These are phyloP conservation scores for Cynaeus angustus DNA, from an alignment of 2,888 invertebrate genomes.

Conservation along the genomic window DNA sequence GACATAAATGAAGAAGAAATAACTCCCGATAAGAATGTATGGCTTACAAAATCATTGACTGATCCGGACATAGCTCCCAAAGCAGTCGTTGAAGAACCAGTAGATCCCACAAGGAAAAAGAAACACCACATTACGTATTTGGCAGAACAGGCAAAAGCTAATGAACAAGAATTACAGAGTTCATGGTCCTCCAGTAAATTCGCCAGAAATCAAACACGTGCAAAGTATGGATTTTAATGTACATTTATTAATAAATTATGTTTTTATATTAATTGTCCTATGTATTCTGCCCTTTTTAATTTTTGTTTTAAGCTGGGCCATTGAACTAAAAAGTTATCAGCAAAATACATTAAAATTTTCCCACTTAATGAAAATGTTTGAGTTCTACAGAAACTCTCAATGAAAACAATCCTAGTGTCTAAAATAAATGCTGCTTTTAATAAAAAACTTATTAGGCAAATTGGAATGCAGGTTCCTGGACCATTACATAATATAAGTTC, in stretches of 20 bases:
- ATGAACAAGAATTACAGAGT: constrained; percentile 94
- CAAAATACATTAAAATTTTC: constrained; percentile 87
- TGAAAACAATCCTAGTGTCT: constrained; percentile 86
- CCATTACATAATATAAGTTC: constrained; percentile 94
- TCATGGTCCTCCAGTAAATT: constrained; percentile 94
- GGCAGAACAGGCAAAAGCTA: constrained; percentile 94
- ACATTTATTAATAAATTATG: constrained; percentile 35
- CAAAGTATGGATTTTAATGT: constrained; percentile 94
- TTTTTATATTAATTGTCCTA: constrained; percentile 81
- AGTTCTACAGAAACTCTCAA: constrained; percentile 97
- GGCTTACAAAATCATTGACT: constrained; percentile 86
- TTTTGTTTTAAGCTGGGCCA: constrained; percentile 86
- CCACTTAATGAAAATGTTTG: constrained; percentile 91
- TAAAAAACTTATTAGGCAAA: constrained; percentile 86
- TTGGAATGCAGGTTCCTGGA: constrained; percentile 96
- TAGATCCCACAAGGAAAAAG: constrained; percentile 75
- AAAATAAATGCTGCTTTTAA: constrained; percentile 80
- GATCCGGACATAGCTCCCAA: constrained; percentile 77
- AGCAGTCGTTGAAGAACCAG: constrained; percentile 73
- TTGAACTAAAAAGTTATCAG: constrained; percentile 92
- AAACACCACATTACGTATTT: constrained; percentile 98
- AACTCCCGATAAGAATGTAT: constrained; percentile 85
- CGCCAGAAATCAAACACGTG: constrained; percentile 90
- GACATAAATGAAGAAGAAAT: constrained; percentile 86
- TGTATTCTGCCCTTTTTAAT: constrained; percentile 82